Evolutionary conservation across 2,113 vertebrate genomes (phyloP).

Genomic region (Camelus dromedarius): DNA sequence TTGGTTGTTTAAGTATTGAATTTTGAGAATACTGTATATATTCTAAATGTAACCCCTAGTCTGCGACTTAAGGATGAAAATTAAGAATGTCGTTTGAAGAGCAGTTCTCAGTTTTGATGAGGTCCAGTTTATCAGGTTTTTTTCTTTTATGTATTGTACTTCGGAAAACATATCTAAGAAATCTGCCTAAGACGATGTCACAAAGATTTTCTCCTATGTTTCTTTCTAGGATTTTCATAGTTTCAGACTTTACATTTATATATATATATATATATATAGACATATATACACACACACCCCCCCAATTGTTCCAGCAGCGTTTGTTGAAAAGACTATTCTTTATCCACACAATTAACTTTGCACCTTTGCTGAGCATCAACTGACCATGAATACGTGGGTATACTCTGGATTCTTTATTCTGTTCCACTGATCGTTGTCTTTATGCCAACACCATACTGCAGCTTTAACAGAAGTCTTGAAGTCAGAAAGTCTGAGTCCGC

Average conservation of each 20-base stretch:
- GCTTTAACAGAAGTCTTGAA: neutral
- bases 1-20: neutral
- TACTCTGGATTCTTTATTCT: neutral
- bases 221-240: neutral
- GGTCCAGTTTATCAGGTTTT: neutral
- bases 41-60: neutral
- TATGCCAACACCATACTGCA: neutral
- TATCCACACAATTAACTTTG: too few species aligned
- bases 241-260: neutral
- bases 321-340: too few species aligned
- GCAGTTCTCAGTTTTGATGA: neutral
- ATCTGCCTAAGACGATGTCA: neutral
- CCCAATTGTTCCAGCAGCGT: too few species aligned
- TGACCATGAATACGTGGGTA: neutral
- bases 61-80: neutral
- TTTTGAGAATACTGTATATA: neutral
- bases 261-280: too few species aligned
- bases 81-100: neutral
- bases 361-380: neutral
- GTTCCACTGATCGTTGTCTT: neutral
- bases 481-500: neutral
- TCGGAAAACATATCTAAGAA: neutral
- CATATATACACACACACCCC: too few species aligned
- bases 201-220: neutral
- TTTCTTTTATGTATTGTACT: neutral